These are phyloP conservation scores for Platycheirus rosarum DNA, from an alignment of 2,888 invertebrate species.

Conservation along the genomic window DNA sequence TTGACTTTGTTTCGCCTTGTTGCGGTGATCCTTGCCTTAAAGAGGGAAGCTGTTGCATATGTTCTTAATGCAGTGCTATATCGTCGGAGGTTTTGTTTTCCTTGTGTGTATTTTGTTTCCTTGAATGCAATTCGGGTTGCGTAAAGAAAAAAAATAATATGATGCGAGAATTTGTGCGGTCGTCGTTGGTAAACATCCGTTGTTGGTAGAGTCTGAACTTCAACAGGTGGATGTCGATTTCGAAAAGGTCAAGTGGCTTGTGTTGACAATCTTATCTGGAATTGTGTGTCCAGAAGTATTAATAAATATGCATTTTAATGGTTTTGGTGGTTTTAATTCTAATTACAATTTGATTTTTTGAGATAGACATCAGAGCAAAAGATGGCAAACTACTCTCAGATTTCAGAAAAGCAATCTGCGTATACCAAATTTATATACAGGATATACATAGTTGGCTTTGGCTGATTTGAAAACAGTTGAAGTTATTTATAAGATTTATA, in stretches of 20 bases:
- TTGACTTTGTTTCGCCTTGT: slow-evolving; percentile 71
- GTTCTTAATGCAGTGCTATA: slow-evolving; percentile 20
- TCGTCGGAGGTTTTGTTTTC: slow-evolving; percentile 50
- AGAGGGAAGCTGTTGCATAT: slow-evolving; percentile 64
- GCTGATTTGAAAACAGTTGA: too few species aligned
- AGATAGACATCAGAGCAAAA: too few species aligned
- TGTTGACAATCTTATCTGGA: not conserved
- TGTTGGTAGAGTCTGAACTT: slow-evolving; percentile 15
- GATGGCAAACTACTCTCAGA: too few species aligned
- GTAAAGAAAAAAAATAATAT: slow-evolving; percentile 46
- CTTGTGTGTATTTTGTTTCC: slow-evolving; percentile 64
- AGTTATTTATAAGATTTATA: too few species aligned
- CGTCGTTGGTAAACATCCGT: slow-evolving; percentile 63
- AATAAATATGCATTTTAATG: not conserved
- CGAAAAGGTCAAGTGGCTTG: not conserved
- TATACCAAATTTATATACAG: too few species aligned
- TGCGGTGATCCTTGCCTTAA: slow-evolving; percentile 72
- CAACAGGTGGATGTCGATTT: slow-evolving; percentile 59
- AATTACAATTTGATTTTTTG: too few species aligned
- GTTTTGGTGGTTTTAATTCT: not conserved
- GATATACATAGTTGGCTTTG: too few species aligned
- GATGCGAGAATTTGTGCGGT: slow-evolving; percentile 34
- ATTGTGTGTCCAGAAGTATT: slow-evolving; percentile 35
- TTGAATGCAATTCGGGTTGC: slow-evolving; percentile 55
- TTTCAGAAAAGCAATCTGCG: too few species aligned